These are phyloP conservation scores for Etheostoma perlongum DNA, from an alignment of 2,797 vertebrate species.

Conservation along the genomic window DNA sequence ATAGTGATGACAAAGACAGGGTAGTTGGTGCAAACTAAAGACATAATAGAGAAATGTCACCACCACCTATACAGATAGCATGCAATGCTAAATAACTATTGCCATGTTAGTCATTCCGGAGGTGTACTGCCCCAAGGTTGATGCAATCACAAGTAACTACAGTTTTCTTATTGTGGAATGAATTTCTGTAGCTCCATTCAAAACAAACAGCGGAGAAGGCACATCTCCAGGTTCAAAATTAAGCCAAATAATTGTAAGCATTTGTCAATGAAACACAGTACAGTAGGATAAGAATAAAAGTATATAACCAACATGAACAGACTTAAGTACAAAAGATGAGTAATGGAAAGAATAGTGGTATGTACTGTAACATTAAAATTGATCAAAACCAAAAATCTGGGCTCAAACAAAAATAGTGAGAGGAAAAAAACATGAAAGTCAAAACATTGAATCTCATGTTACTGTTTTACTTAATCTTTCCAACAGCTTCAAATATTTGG, in stretches of 20 bases:
- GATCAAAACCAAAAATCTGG: constrained; percentile 37
- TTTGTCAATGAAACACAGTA: constrained; percentile 62
- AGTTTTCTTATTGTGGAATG: constrained; percentile 46
- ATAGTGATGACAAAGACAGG: constrained; percentile 52
- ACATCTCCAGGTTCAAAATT: constrained; percentile 51
- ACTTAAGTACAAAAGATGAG: constrained; percentile 63
- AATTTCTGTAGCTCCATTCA: constrained; percentile 56
- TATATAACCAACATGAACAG: constrained; percentile 57
- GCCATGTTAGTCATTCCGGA: constrained; percentile 56
- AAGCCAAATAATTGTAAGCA: constrained; percentile 37
- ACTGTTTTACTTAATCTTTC: constrained; percentile 27
- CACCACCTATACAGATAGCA: constrained; percentile 64
- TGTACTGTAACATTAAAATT: constrained; percentile 48
- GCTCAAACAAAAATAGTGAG: constrained; percentile 35
- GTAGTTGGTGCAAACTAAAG: constrained; percentile 65
- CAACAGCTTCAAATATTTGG: constrained; percentile 56
- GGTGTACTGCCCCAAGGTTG: constrained; percentile 44
- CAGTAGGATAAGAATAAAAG: constrained; percentile 52
- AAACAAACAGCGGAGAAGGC: constrained; percentile 59
- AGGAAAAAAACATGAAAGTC: constrained; percentile 23
- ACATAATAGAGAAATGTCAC: constrained; percentile 66
- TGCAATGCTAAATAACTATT: constrained; percentile 61
- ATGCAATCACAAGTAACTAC: constrained; percentile 44
- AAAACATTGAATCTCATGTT: constrained; percentile 37
- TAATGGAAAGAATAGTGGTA: constrained; percentile 71